phyloP scores from a whole-genome alignment of 64 coral and sea anemone genomes.

The Dendronephthya gigantea region DNA sequence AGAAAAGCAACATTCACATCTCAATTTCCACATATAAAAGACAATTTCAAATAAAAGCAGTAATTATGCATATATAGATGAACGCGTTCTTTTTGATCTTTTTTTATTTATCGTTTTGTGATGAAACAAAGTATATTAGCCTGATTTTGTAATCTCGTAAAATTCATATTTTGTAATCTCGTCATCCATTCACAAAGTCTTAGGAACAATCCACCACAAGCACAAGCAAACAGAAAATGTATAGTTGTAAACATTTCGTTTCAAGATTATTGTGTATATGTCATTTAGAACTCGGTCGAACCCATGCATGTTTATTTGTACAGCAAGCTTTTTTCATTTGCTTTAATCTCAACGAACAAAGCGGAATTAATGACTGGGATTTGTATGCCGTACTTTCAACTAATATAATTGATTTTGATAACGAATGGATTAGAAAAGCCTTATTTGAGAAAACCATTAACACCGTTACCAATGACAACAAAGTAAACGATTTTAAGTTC shows the following conservation, averaged over 20 bases:
- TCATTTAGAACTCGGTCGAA: neutral
- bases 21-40: no score
- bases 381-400: neutral
- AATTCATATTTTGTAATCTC: no score
- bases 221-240: neutral
- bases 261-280: neutral
- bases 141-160: no score
- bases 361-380: neutral
- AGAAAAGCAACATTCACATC: no score
- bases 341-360: neutral
- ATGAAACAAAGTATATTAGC: no score
- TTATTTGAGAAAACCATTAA: slow-evolving; percentile 1
- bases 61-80: no score
- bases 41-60: no score
- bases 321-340: neutral
- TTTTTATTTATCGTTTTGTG: no score
- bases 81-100: no score
- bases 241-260: neutral
- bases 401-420: neutral
- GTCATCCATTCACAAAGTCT: no score
- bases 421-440: neutral
- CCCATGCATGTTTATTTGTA: neutral
- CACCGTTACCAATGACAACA: slow-evolving; percentile 1
- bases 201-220: neutral
- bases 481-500: neutral